Evolutionary conservation across 2,797 vertebrate genomes (phyloP), one percentile per base, ranked within the genome.

Genomic region (Staurois parvus): DNA sequence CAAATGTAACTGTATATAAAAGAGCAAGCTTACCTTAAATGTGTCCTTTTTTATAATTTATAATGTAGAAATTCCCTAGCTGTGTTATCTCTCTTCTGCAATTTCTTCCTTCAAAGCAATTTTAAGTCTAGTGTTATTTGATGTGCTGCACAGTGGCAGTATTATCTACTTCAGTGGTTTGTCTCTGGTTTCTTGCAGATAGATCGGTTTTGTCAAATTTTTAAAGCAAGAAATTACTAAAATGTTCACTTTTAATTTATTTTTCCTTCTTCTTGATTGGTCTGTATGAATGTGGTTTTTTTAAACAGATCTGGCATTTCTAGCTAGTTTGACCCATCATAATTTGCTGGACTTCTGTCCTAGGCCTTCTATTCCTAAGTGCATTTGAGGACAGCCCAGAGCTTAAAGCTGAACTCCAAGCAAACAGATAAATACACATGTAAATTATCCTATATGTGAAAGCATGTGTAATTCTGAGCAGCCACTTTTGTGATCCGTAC

Each of bases 91-190:
- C 28, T 29, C 26, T 26, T 29, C 64, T 66, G 64, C 64, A 66
- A 29, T 66, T 66, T 66, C 64, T 10, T 29, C 12, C 26, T 29
- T 66, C n/a, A 66, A 66, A 66, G 64, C 26, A 66, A 66, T 66
- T 66, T 29, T 66, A 28, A 26, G 64, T 66, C 64, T 66, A 28
- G 64, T 66, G 64, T 26, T 66, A 29, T 66, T 66, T 66, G 64
- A 66, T 66, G 64, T 66, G 26, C 64, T 66, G 64, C 64, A 66
- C 64, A 66, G n/a, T 66, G 26, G 28, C 64, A 66, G 64, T 66
- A 29, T 66, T 66, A 66, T 66, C 64, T 26, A 2, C 64, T 29
- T 66, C 28, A 66, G 28, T 66, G 64, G 64, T 4, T 26, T 66
- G 64, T 66, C 64, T 66, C 64, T 66, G 64, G 64, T 29, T 66